phyloP scores from a whole-genome alignment of 2,797 vertebrate genomes.

The Vireo griseus region DNA sequence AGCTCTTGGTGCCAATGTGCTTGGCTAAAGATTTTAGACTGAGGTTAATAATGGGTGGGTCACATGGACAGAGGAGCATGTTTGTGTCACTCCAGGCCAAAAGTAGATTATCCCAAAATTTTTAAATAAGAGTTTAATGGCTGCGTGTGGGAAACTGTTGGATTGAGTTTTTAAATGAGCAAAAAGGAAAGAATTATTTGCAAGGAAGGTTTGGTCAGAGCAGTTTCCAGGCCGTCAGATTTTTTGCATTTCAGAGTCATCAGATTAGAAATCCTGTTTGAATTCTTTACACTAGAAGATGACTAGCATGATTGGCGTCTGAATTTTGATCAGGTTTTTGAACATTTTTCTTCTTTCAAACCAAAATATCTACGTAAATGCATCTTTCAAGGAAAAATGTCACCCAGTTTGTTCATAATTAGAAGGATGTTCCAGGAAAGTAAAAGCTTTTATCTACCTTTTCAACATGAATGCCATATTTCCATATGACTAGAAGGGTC shows the following conservation, averaged over 20 bases:
- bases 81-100: not conserved
- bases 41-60: not conserved
- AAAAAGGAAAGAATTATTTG: not conserved
- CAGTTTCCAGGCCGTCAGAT: not conserved
- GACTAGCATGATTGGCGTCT: not conserved
- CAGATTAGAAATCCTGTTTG: not conserved
- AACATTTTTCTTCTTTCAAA: not conserved
- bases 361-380: not conserved
- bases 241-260: not conserved
- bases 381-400: not conserved
- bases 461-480: not conserved
- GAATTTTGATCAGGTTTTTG: slow-evolving; percentile 5
- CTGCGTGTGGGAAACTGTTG: not conserved
- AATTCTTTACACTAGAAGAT: not conserved
- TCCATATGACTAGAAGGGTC: not conserved
- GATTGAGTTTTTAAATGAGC: not conserved
- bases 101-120: not conserved
- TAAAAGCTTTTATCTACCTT: not conserved
- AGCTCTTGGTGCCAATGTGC: not conserved
- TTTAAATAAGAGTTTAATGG: not conserved
- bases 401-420: not conserved
- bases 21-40: not conserved
- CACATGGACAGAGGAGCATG: not conserved
- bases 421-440: not conserved
- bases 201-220: not conserved